Conservation (phyloP, 2,888 invertebrate genomes). For the Epinotia brunnichana region DNA sequence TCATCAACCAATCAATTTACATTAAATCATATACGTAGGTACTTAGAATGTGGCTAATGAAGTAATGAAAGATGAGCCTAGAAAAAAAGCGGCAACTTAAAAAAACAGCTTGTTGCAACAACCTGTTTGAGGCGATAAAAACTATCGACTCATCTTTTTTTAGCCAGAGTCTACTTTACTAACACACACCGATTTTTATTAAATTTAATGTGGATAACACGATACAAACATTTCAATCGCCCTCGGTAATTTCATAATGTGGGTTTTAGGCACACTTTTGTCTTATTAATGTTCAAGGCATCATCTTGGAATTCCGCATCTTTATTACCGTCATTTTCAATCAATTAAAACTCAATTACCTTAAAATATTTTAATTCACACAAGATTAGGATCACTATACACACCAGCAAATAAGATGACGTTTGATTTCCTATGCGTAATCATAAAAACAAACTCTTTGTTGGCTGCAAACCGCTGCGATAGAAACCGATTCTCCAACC, state of each 20-base stretch:
- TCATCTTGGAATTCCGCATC: constrained; percentile 7
- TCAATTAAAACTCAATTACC: constrained; percentile 27
- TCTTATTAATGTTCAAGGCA: not conserved
- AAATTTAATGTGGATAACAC: not conserved
- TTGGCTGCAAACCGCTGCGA: constrained; percentile 85
- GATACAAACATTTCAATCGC: not conserved
- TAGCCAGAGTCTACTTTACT: no score
- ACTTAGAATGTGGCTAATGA: no score
- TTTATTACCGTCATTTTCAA: constrained; percentile 12
- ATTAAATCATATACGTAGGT: no score
- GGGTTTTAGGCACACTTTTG: not conserved
- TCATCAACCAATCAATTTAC: no score
- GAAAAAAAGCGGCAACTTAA: no score
- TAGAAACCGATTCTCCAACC: constrained; percentile 73
- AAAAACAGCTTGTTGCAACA: no score
- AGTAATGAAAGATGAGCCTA: no score
- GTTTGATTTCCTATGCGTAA: constrained; percentile 84
- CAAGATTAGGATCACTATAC: constrained; percentile 65
- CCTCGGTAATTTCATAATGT: not conserved
- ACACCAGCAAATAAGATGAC: constrained; percentile 86
- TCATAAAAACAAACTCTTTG: constrained; percentile 87
- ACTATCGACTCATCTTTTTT: no score
- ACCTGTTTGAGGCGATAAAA: no score
- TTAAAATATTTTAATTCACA: constrained; percentile 48
- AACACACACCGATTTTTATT: not conserved